A percentile compares a stretch with the other conserved stretches of the same genome.
These are phyloP conservation scores for Hippocampus zosterae DNA, from an alignment of 2,113 vertebrate species.

Conservation along the genomic window DNA sequence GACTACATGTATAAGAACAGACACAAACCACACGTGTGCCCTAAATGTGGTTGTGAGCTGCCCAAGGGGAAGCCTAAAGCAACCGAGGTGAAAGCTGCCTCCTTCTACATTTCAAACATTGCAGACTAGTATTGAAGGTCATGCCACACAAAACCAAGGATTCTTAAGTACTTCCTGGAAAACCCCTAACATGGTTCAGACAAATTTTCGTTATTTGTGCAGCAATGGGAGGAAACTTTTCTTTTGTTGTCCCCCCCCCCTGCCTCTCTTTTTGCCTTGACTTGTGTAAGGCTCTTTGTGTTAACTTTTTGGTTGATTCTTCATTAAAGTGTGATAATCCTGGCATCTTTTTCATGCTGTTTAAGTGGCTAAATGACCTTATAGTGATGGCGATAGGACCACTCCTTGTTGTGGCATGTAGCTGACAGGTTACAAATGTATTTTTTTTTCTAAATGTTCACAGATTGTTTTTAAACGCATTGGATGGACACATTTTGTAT, in stretches of 20 bases:
- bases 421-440: no score
- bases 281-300: neutral
- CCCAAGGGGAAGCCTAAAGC: conserved; percentile 79
- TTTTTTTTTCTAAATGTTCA: no score
- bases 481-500: no score
- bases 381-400: no score
- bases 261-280: neutral
- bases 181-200: neutral
- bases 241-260: neutral
- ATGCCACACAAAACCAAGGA: neutral
- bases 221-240: neutral
- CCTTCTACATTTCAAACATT: neutral
- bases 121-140: neutral
- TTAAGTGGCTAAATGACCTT: neutral
- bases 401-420: no score
- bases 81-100: conserved; percentile 42
- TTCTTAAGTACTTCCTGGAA: neutral
- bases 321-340: neutral
- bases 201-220: neutral
- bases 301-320: neutral
- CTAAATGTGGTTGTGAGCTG: conserved; percentile 88
- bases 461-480: no score
- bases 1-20: conserved; percentile 94
- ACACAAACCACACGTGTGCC: conserved; percentile 89
- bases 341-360: neutral